Evolutionary conservation across 1,140 invertebrate species (phyloP).

Genomic region (Drosophila ercepeae): DNA sequence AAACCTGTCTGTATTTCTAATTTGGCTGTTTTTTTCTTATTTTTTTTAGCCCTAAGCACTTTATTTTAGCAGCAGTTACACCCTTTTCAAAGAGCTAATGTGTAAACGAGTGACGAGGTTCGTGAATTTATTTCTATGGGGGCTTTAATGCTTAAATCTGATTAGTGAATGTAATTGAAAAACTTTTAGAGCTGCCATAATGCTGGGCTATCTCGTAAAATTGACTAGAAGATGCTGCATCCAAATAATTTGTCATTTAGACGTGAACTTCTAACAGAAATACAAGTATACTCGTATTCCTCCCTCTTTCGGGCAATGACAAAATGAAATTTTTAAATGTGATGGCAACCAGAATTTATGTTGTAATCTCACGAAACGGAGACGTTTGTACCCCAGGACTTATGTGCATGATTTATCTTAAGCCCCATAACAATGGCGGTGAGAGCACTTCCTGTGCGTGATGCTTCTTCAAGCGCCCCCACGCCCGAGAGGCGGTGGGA

Average conservation of each 20-base stretch:
- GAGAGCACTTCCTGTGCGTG: constrained; percentile 34
- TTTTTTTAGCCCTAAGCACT: constrained; percentile 33
- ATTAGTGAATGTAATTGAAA: background rate
- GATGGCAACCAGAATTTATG: constrained; percentile 41
- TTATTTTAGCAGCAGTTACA: constrained; percentile 39
- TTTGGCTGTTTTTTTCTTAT: constrained; percentile 23
- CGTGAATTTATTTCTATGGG: background rate
- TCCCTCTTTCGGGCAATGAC: constrained; percentile 7
- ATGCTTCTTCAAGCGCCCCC: background rate
- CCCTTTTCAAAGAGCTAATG: constrained; percentile 32
- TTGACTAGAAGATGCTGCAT: background rate
- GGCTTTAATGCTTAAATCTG: background rate
- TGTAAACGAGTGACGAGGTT: background rate
- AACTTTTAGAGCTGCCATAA: background rate
- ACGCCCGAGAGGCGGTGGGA: background rate
- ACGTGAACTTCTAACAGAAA: constrained; percentile 14
- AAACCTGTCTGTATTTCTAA: constrained; percentile 25
- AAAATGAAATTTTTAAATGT: constrained; percentile 38
- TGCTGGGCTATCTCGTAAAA: no score
- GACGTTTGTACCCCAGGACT: constrained; percentile 14
- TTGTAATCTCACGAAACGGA: constrained; percentile 30
- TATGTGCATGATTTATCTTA: constrained; percentile 44
- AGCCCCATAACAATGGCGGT: constrained; percentile 16
- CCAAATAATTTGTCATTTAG: constrained; percentile 16
- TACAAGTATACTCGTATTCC: background rate